Percentiles rank a stretch among this genome's conserved stretches.
These are phyloP conservation scores for Colius striatus DNA, from an alignment of 2,113 vertebrate genomes.

Conservation along the genomic window DNA sequence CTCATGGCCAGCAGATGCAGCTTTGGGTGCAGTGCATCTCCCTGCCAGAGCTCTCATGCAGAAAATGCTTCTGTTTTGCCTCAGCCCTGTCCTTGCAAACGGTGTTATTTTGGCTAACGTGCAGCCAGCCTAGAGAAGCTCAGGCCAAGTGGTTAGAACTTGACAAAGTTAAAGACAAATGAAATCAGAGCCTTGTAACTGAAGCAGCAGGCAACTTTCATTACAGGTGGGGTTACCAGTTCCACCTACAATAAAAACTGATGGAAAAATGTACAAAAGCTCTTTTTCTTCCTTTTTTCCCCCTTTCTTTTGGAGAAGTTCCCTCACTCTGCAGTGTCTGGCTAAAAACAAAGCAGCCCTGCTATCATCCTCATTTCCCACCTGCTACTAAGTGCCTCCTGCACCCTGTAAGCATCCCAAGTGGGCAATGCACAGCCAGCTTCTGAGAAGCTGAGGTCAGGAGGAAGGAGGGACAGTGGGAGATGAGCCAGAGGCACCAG, in stretches of 20 bases:
- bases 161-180: background rate
- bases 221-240: background rate
- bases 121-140: background rate
- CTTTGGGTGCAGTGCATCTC: background rate
- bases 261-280: background rate
- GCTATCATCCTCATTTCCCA: background rate
- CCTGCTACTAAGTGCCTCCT: background rate
- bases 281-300: background rate
- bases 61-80: background rate
- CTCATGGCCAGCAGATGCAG: background rate
- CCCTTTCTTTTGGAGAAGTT: background rate
- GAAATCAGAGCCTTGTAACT: background rate
- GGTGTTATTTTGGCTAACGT: background rate
- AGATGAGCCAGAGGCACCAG: background rate
- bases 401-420: background rate
- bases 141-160: background rate
- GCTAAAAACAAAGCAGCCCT: background rate
- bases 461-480: background rate
- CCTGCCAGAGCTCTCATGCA: background rate
- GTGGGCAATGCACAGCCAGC: background rate
- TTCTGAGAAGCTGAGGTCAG: background rate
- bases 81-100: background rate
- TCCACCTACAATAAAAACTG: constrained; percentile 6
- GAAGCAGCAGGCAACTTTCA: background rate
- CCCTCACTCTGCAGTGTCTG: background rate